These are phyloP conservation scores for Naso thynnoides DNA, from an alignment of 2,797 vertebrate species.

Conservation along the genomic window DNA sequence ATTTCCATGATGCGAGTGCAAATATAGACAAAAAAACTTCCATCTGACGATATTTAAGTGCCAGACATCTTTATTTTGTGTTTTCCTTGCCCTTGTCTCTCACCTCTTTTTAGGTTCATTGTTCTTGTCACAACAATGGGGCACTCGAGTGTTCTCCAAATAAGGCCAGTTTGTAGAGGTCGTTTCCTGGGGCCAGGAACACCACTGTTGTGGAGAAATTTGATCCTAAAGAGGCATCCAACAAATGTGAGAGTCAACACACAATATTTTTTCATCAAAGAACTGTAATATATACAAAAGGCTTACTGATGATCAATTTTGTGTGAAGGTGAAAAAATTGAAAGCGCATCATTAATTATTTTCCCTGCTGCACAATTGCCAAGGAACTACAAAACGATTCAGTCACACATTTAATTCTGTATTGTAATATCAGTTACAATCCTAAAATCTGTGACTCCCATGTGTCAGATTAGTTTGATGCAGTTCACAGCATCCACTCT, in stretches of 20 bases:
- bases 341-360: constrained; percentile 22
- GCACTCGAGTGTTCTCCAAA: constrained; percentile 71
- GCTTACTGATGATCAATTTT: constrained; percentile 19
- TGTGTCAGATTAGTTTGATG: constrained; percentile 73
- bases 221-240: constrained; percentile 53
- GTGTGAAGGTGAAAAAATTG: constrained; percentile 20
- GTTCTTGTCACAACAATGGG: constrained; percentile 79
- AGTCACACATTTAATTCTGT: constrained; percentile 45
- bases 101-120: constrained; percentile 78
- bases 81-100: constrained; percentile 69
- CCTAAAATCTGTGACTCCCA: constrained; percentile 61
- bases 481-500: constrained; percentile 55
- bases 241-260: constrained; percentile 10
- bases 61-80: constrained; percentile 69
- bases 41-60: constrained; percentile 62
- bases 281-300: not conserved
- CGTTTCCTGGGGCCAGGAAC: constrained; percentile 65
- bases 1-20: constrained; percentile 77
- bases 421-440: constrained; percentile 43
- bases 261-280: constrained; percentile 3
- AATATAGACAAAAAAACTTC: constrained; percentile 50
- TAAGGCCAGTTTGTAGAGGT: constrained; percentile 70
- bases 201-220: constrained; percentile 44
- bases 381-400: constrained; percentile 32
- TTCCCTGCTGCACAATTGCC: constrained; percentile 5